These are phyloP conservation scores for Sorex araneus DNA, from an alignment of 2,113 vertebrate species.

Conservation along the genomic window DNA sequence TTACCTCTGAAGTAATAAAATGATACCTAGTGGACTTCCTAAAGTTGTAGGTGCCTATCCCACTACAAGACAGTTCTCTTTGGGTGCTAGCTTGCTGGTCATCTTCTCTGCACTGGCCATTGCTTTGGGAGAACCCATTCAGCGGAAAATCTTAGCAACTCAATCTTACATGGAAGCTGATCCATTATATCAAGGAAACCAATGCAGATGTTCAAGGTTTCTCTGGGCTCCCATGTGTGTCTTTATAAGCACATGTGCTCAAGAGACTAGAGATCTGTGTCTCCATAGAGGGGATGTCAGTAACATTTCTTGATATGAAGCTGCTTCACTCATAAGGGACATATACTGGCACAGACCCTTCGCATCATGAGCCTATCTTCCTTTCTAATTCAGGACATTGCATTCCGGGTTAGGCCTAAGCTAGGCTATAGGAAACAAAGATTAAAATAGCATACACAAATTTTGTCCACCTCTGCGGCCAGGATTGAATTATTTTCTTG, in stretches of 20 bases:
- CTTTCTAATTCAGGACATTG: not conserved
- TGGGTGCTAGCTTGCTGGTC: not conserved
- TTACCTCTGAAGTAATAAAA: constrained; percentile 53
- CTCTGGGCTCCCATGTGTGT: accelerated
- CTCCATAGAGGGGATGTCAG: not conserved
- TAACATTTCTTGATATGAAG: not conserved
- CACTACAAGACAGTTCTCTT: not conserved
- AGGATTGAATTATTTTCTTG: constrained; percentile 26
- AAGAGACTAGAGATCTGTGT: not conserved
- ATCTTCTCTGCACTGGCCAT: not conserved
- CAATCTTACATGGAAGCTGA: not conserved
- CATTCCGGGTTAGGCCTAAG: not conserved
- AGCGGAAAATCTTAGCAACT: accelerated
- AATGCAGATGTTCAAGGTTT: constrained; percentile 8
- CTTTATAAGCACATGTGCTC: not conserved
- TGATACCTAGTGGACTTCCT: constrained; percentile 60
- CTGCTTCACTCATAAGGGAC: not conserved
- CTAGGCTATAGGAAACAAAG: not conserved
- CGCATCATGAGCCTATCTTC: not conserved
- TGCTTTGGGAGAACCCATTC: not conserved
- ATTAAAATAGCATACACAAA: not conserved
- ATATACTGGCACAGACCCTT: accelerated
- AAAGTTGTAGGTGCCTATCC: constrained; percentile 44
- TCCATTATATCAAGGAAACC: not conserved
- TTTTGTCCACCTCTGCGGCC: not conserved